phyloP scores from a whole-genome alignment of 2,888 invertebrate genomes.

The Andricus quercusramuli region DNA sequence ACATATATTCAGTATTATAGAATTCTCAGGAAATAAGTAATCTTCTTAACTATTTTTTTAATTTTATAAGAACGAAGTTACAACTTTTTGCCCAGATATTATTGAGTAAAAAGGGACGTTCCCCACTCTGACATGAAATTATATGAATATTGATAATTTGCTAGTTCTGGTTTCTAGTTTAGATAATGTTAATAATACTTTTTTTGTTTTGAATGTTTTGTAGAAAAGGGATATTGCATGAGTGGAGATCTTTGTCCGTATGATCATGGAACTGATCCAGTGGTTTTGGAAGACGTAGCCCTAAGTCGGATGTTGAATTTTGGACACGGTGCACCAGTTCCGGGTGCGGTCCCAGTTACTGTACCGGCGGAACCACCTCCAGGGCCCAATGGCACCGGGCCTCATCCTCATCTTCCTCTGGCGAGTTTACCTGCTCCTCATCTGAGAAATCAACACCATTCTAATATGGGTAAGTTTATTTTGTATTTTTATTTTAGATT shows the following conservation, averaged over 20 bases:
- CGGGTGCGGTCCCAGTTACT: conserved; percentile 71
- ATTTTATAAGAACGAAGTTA: too few species aligned
- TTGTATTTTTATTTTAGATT: not conserved
- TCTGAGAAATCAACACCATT: conserved; percentile 76
- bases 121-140: not conserved
- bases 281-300: conserved; percentile 93
- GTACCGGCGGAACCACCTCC: conserved; percentile 70
- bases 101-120: not conserved
- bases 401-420: conserved; percentile 75
- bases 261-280: conserved; percentile 98
- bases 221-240: conserved; percentile 97
- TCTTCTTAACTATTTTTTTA: too few species aligned
- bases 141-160: not conserved
- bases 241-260: conserved; percentile 97
- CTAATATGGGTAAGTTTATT: conserved; percentile 74
- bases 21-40: too few species aligned
- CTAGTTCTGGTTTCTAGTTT: not conserved
- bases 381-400: conserved; percentile 76
- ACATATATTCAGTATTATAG: too few species aligned
- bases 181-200: not conserved
- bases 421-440: conserved; percentile 77
- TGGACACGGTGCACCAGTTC: conserved; percentile 71
- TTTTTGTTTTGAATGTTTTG: conserved; percentile 57
- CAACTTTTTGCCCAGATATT: too few species aligned
- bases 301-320: conserved; percentile 81